Evolutionary conservation across 2,113 vertebrate genomes (phyloP), one percentile per base, ranked within the genome.

Genomic region (Emydura subglobosa): DNA sequence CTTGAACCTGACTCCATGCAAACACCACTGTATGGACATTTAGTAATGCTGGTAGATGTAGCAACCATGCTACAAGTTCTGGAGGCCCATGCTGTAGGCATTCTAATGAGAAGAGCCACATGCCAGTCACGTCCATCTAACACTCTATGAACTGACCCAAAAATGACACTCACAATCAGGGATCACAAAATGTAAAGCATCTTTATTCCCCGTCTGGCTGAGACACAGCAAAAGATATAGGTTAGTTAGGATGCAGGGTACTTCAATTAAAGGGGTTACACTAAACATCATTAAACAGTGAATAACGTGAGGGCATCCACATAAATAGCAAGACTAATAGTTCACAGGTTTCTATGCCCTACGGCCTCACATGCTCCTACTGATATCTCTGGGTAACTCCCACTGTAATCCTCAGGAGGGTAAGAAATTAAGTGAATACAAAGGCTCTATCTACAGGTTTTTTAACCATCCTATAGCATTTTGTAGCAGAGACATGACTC

Each of bases 41-140:
- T 85, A 90, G 86, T 78, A 92, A 90, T 81, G 39, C 88, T 94
- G 7, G 25, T 79, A 90, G 89, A n/a, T 65, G 31, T 83, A 68
- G 34, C 82, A 87, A 93, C 55, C 39, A 72, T 6, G 42, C 42
- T 27, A 17, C 85, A 59, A 83, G 90, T 86, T 53, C 27, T 27
- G 87, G 10, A 82, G 83, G 47, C 14, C 42, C 10, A 25, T 27
- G 24, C 74, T 29, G 74, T 13, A 82, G 14, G 3, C 86, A 85
- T 85, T 92, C 90, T 79, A 85, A 90, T 86, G 49, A 81, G 27
- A 76, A 86, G 27, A 17, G 44, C 88, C 34, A 44, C 39, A 4
- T n/a, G 12, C 47, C 42, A 88, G 88, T 80, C 17, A 74, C 5
- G 19, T 9, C 11, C 47, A 74, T 49, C 0, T 3, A 57, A 11